A percentile compares a stretch with the other conserved stretches of the same genome.
phyloP scores from a whole-genome alignment of 2,888 invertebrate species.

The Epistrophe eligans region DNA sequence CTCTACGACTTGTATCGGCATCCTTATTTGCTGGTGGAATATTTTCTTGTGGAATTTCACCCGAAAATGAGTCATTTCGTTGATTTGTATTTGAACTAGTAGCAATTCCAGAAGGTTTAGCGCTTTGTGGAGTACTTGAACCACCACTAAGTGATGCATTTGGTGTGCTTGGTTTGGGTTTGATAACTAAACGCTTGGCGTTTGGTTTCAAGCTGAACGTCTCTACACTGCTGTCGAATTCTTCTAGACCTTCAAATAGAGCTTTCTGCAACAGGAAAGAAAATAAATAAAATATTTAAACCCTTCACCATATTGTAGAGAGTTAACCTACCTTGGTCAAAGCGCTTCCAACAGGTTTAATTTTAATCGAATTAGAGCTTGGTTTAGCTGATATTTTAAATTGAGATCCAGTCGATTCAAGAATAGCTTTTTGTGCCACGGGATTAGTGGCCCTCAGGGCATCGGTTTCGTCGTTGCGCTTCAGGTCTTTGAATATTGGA shows the following conservation, averaged over 20 bases:
- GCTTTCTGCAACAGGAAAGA: conserved; percentile 85
- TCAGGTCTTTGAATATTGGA: conserved; percentile 91
- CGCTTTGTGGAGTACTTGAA: conserved; percentile 41
- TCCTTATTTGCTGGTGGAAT: conserved; percentile 59
- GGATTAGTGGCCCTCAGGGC: conserved; percentile 90
- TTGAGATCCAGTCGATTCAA: conserved; percentile 84
- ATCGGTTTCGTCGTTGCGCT: conserved; percentile 85
- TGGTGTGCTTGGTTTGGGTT: conserved; percentile 84
- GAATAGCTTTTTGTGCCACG: conserved; percentile 87
- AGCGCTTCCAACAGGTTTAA: conserved; percentile 81
- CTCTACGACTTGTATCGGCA: conserved; percentile 80
- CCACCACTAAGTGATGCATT: conserved; percentile 55
- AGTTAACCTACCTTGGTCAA: conserved; percentile 77
- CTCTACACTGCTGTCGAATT: conserved; percentile 88
- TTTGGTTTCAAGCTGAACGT: conserved; percentile 86
- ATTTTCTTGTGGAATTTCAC: conserved; percentile 76
- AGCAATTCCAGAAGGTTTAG: background rate
- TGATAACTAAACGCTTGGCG: conserved; percentile 90
- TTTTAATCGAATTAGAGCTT: conserved; percentile 85
- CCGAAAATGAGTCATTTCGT: conserved; percentile 78
- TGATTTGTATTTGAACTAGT: conserved; percentile 1
- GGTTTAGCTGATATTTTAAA: conserved; percentile 87
- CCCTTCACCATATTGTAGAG: conserved; percentile 4
- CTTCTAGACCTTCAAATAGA: conserved; percentile 94
- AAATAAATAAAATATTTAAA: background rate